phyloP scores from a whole-genome alignment of 2,888 invertebrate genomes.

The Orgyia antiqua region DNA sequence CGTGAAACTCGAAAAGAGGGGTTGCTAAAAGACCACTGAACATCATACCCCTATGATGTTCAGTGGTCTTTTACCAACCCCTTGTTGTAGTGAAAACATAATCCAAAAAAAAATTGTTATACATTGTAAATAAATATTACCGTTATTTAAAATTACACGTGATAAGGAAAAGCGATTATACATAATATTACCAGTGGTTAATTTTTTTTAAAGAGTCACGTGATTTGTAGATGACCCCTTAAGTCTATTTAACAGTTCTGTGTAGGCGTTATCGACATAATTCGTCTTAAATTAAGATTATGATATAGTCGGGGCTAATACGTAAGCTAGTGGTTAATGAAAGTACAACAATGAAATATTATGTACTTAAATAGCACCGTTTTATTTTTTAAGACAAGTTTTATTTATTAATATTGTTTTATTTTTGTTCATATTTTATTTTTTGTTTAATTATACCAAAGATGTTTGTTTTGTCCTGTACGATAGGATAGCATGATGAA shows the following conservation, averaged over 20 bases:
- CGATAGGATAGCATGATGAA: constrained; percentile 41
- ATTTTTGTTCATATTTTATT: constrained; percentile 45
- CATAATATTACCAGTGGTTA: too few relatives aligned
- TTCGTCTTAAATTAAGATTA: constrained; percentile 21
- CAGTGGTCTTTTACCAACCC: too few relatives aligned
- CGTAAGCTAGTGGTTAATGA: constrained; percentile 48
- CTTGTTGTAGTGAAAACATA: too few relatives aligned
- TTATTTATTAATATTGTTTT: constrained; percentile 32
- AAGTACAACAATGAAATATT: constrained; percentile 46
- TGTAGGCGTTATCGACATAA: constrained; percentile 15
- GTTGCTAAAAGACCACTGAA: too few relatives aligned
- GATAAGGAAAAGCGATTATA: too few relatives aligned
- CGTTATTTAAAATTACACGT: too few relatives aligned
- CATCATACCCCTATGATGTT: too few relatives aligned
- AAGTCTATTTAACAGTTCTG: constrained; percentile 16
- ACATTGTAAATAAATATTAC: too few relatives aligned
- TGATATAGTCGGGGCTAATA: constrained; percentile 35
- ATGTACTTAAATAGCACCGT: constrained; percentile 7
- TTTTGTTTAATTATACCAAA: constrained; percentile 40
- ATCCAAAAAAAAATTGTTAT: too few relatives aligned
- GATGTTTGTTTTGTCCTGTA: constrained; percentile 36
- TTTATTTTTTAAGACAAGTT: constrained; percentile 36
- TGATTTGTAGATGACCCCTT: too few relatives aligned
- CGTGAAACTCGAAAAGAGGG: too few relatives aligned
- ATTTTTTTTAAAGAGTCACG: too few relatives aligned